These are phyloP conservation scores for Spisula subtruncata DNA, from an alignment of 2,888 invertebrate species.

Conservation along the genomic window DNA sequence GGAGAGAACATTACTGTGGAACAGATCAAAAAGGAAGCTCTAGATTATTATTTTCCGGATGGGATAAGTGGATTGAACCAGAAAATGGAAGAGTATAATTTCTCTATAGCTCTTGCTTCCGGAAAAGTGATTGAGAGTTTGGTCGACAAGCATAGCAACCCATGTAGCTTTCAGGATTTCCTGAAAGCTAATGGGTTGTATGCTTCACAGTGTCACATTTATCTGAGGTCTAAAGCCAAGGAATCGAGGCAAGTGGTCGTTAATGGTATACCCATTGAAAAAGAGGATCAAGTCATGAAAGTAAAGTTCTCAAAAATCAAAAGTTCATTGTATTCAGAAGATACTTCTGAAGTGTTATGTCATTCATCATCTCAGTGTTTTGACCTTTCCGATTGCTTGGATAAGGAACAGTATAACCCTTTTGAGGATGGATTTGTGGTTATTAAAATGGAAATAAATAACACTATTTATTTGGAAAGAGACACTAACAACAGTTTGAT, in stretches of 20 bases:
- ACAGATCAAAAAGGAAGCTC: no score
- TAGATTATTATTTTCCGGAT: no score
- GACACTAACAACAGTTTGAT: neutral
- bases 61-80: no score
- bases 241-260: neutral
- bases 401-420: neutral
- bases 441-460: constrained; percentile 15
- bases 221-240: neutral
- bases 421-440: constrained; percentile 12
- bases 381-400: neutral
- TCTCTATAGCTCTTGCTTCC: no score
- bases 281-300: neutral
- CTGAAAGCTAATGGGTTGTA: neutral
- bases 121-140: no score
- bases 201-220: neutral
- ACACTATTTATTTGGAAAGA: constrained; percentile 15
- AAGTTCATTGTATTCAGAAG: neutral
- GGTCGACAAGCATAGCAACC: no score
- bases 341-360: neutral
- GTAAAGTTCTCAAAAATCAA: constrained; percentile 20
- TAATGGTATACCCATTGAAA: constrained; percentile 16
- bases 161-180: no score
- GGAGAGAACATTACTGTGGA: no score
- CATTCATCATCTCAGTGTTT: neutral
- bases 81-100: no score